Evolutionary conservation across 2,113 vertebrate species (phyloP).

Genomic region (Sylvia atricapilla): DNA sequence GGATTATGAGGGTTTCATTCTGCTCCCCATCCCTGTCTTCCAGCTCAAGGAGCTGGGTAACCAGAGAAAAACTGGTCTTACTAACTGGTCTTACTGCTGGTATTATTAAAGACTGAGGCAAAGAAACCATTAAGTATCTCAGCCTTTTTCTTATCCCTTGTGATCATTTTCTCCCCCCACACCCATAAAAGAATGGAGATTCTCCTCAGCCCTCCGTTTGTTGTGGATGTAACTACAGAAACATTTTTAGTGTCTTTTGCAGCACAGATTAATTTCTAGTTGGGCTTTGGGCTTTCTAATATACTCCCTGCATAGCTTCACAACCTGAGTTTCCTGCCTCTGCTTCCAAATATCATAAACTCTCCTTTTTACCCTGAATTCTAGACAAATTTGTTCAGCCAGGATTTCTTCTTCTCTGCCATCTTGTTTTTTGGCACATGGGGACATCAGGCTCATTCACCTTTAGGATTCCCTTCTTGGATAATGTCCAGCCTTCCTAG

Average conservation of each 20-base stretch:
- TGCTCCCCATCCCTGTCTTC: not conserved
- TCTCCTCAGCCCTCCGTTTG: not conserved
- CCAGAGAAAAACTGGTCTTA: not conserved
- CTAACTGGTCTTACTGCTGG: not conserved
- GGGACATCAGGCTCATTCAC: fast-evolving
- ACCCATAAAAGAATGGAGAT: not conserved
- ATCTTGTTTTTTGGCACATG: not conserved
- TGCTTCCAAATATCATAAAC: not conserved
- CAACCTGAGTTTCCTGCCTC: not conserved
- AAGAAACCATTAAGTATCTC: not conserved
- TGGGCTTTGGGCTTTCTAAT: not conserved
- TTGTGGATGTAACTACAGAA: not conserved
- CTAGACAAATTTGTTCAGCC: not conserved
- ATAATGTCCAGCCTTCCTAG: not conserved
- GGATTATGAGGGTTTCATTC: not conserved
- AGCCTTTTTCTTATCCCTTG: not conserved
- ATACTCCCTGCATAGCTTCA: not conserved
- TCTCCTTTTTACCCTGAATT: not conserved
- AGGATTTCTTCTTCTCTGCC: not conserved
- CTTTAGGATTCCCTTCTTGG: not conserved
- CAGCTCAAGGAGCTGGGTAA: not conserved
- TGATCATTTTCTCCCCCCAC: too few species aligned
- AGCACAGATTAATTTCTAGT: not conserved
- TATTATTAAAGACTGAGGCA: not conserved
- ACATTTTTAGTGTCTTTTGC: not conserved